Evolutionary conservation across 2,888 invertebrate genomes (phyloP).

Genomic region (Strigamia maritima): DNA sequence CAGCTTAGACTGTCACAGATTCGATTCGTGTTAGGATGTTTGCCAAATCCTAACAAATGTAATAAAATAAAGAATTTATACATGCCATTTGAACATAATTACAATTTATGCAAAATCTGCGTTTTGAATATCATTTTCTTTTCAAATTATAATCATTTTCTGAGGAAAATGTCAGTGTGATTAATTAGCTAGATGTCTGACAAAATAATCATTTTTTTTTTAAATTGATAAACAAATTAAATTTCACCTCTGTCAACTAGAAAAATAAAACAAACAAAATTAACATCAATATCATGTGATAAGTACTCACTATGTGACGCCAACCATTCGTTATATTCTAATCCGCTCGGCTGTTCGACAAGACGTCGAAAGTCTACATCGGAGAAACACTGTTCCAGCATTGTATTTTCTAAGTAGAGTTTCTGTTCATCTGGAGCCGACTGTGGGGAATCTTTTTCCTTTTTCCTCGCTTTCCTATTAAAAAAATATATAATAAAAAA

Average conservation of each 20-base stretch:
- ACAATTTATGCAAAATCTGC: too few species aligned
- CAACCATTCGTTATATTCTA: constrained; percentile 99
- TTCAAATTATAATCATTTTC: too few species aligned
- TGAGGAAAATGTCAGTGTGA: too few species aligned
- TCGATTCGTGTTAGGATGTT: too few species aligned
- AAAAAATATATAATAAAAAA: constrained; percentile 40
- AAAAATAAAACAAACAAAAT: constrained; percentile 36
- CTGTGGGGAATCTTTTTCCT: constrained; percentile 77
- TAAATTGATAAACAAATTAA: too few species aligned
- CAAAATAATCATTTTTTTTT: too few species aligned
- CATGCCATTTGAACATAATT: too few species aligned
- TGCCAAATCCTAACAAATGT: too few species aligned
- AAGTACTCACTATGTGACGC: constrained; percentile 87
- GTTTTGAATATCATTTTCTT: too few species aligned
- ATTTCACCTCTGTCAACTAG: constrained; percentile 56
- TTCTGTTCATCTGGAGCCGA: constrained; percentile 66
- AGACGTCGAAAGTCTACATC: constrained; percentile 91
- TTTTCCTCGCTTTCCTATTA: constrained; percentile 91
- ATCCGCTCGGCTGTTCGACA: constrained; percentile 88
- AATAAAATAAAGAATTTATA: too few species aligned
- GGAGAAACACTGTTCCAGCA: constrained; percentile 87
- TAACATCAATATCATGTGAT: neutral
- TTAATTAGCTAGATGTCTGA: too few species aligned
- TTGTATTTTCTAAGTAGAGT: constrained; percentile 91
- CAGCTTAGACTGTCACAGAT: too few species aligned